Conservation (phyloP, 2,113 vertebrate genomes). For the Rhombomys opimus region DNA sequence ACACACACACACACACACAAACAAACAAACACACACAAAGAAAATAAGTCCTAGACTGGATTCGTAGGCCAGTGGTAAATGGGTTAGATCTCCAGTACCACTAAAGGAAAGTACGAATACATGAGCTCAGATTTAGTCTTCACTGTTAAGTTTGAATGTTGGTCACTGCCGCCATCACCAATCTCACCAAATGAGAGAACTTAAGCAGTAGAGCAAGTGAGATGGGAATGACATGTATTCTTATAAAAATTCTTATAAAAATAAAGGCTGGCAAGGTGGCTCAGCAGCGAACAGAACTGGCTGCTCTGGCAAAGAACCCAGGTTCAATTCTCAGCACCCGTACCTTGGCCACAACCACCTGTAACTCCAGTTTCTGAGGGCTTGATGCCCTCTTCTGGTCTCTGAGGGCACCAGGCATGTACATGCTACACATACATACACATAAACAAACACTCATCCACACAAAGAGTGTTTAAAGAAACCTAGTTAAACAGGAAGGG, state of each 20-base stretch:
- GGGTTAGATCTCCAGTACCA: no score
- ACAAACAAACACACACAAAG: neutral
- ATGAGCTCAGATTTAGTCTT: neutral
- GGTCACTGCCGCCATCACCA: neutral
- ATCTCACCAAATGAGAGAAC: conserved; percentile 14
- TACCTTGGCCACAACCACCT: neutral
- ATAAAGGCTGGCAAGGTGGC: no score
- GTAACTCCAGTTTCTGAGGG: neutral
- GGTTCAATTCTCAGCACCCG: neutral
- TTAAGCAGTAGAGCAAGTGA: neutral
- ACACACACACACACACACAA: neutral
- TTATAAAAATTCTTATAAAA: neutral
- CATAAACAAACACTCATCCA: neutral
- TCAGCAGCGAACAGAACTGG: neutral
- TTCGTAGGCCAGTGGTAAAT: neutral
- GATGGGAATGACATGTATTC: neutral
- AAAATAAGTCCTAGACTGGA: neutral
- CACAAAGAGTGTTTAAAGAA: neutral
- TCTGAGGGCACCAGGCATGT: neutral
- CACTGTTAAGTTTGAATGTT: neutral
- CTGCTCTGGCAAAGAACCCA: neutral
- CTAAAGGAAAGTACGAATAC: neutral
- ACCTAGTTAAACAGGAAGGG: neutral
- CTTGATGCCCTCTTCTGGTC: neutral
- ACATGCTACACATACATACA: neutral